Conservation (phyloP, 2,113 vertebrate genomes). For the human (Homo sapiens) region DNA sequence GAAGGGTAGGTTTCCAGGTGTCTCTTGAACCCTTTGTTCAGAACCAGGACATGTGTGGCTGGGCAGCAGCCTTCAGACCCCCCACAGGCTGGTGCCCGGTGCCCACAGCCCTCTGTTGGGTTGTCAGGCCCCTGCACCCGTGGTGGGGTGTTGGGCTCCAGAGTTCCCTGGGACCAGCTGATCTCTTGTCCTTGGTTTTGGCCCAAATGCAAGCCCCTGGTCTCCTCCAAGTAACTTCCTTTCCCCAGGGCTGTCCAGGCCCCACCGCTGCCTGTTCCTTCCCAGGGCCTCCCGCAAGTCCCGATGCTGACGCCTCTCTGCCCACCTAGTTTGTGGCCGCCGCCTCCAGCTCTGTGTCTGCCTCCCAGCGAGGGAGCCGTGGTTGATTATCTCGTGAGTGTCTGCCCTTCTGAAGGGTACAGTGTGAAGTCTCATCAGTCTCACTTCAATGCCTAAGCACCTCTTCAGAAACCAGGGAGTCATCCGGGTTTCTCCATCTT, state of each 20-base stretch:
- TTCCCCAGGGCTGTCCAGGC: not conserved
- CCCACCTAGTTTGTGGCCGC: too few species aligned
- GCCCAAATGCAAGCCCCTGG: not conserved
- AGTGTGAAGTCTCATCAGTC: not conserved
- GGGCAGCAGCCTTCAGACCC: not conserved
- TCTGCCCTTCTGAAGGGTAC: not conserved
- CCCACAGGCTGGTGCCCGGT: not conserved
- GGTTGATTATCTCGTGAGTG: not conserved
- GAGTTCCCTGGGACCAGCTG: not conserved
- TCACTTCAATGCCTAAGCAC: not conserved
- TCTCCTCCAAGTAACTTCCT: not conserved
- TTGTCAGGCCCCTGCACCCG: not conserved
- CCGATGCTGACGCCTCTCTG: not conserved
- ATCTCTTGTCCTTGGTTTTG: not conserved
- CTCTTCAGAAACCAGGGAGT: too few species aligned
- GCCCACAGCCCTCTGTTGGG: not conserved
- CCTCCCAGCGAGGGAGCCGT: too few species aligned
- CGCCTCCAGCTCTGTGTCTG: too few species aligned
- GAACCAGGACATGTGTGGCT: not conserved
- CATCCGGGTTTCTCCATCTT: too few species aligned
- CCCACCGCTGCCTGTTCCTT: not conserved
- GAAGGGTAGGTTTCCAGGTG: not conserved
- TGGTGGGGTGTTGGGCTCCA: not conserved
- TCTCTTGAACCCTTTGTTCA: too few species aligned
- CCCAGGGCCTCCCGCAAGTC: not conserved